A percentile compares a stretch with the other conserved stretches of the same genome.
Evolutionary conservation across 2,888 invertebrate genomes (phyloP).

Genomic region (Mesoligia furuncula): DNA sequence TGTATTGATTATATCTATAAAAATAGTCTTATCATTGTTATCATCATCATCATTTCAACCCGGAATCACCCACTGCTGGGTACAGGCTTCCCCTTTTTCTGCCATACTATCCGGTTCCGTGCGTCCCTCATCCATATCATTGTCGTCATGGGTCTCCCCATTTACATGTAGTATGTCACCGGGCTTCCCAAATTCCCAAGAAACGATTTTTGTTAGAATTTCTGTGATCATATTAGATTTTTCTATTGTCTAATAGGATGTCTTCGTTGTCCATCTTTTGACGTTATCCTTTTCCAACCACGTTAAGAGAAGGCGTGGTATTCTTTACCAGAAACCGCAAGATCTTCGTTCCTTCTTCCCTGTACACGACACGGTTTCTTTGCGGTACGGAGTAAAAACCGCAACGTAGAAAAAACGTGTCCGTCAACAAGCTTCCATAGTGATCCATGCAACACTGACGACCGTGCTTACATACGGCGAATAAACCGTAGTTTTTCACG

Average conservation of each 20-base stretch:
- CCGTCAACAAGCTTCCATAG: neutral
- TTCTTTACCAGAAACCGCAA: neutral
- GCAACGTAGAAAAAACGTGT: neutral
- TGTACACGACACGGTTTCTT: neutral
- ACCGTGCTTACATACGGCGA: neutral
- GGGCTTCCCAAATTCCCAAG: neutral
- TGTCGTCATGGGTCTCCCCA: slow-evolving; percentile 11
- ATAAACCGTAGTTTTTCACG: neutral
- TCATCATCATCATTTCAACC: neutral
- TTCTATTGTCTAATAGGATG: neutral
- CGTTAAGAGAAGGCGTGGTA: neutral
- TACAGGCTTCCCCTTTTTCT: neutral
- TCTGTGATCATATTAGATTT: too few relatives aligned
- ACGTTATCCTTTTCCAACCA: neutral
- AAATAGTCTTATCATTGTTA: neutral
- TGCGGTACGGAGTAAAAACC: neutral
- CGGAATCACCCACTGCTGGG: neutral
- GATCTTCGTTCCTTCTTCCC: neutral
- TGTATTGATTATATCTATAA: neutral
- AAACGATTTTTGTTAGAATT: neutral
- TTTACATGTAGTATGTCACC: neutral
- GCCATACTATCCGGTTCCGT: neutral
- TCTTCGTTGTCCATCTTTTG: too few relatives aligned
- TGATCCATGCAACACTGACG: neutral
- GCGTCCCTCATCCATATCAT: neutral